phyloP scores from a whole-genome alignment of 2,113 vertebrate species.

The Clinocottus analis region DNA sequence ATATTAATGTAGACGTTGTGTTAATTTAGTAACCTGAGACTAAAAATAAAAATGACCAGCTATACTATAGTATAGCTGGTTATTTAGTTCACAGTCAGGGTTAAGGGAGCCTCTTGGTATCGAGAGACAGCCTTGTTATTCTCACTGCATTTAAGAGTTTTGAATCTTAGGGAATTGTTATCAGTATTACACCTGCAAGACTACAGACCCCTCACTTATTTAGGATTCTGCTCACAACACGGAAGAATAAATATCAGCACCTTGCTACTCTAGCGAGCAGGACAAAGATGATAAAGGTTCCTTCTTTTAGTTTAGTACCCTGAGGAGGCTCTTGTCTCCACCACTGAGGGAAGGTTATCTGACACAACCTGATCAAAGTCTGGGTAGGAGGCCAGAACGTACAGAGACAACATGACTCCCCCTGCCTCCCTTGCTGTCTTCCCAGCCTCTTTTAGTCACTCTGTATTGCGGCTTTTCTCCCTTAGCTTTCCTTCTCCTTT shows the following conservation, averaged over 20 bases:
- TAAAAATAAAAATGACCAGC: background rate
- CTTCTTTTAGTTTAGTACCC: conserved; percentile 31
- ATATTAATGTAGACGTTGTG: background rate
- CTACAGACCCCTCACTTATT: conserved; percentile 20
- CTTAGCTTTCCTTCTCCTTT: conserved; percentile 4
- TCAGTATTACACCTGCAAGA: conserved; percentile 8
- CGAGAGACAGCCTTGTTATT: background rate
- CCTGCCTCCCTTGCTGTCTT: background rate
- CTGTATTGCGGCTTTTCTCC: conserved; percentile 3
- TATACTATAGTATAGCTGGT: background rate
- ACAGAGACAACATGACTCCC: conserved; percentile 17
- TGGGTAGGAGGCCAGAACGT: conserved; percentile 37
- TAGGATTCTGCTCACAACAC: background rate
- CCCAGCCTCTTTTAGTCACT: background rate
- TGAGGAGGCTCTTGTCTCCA: conserved; percentile 35
- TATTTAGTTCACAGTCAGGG: background rate
- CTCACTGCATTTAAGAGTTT: background rate
- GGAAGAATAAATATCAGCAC: background rate
- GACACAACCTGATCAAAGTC: conserved; percentile 51
- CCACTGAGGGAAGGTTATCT: conserved; percentile 45
- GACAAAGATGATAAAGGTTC: conserved; percentile 33
- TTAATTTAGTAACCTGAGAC: background rate
- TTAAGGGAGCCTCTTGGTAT: no score
- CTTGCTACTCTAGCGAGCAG: conserved; percentile 9
- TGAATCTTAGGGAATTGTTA: background rate